Conservation (phyloP, 2,113 vertebrate genomes). For the Nerophis ophidion region DNA sequence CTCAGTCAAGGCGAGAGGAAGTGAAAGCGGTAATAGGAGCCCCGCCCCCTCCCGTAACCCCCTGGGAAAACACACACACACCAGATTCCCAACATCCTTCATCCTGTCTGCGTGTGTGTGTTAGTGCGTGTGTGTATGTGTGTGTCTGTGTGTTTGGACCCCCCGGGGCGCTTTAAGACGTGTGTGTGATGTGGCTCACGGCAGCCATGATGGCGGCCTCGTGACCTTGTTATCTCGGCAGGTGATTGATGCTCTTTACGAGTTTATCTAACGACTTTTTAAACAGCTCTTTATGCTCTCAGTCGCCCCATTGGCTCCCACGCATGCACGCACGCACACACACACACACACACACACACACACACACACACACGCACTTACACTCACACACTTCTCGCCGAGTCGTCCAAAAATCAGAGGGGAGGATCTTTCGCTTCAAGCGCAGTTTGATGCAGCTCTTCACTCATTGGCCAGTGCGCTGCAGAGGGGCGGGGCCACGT, state of each 20-base stretch:
- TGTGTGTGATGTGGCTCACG: slow-evolving; percentile 4
- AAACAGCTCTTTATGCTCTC: slow-evolving; percentile 1
- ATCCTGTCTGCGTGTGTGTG: background rate
- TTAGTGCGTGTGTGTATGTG: background rate
- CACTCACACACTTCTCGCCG: background rate
- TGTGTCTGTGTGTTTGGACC: background rate
- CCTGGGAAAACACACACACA: slow-evolving; percentile 4
- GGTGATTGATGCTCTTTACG: slow-evolving; percentile 18
- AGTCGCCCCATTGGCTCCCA: background rate
- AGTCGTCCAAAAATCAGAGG: no score
- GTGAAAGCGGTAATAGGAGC: slow-evolving; percentile 8
- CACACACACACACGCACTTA: no score
- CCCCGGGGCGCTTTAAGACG: background rate
- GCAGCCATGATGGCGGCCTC: background rate
- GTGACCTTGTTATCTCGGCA: background rate
- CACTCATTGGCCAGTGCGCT: no score
- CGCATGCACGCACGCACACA: no score
- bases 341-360: no score
- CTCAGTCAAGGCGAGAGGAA: slow-evolving; percentile 10
- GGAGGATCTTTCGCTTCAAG: no score
- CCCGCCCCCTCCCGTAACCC: background rate
- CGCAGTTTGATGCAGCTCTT: no score
- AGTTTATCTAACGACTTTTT: slow-evolving; percentile 15
- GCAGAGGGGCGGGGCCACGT: no score
- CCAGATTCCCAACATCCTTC: background rate